phyloP scores from a whole-genome alignment of 1,140 invertebrate species.

The Zophobas atratus region DNA sequence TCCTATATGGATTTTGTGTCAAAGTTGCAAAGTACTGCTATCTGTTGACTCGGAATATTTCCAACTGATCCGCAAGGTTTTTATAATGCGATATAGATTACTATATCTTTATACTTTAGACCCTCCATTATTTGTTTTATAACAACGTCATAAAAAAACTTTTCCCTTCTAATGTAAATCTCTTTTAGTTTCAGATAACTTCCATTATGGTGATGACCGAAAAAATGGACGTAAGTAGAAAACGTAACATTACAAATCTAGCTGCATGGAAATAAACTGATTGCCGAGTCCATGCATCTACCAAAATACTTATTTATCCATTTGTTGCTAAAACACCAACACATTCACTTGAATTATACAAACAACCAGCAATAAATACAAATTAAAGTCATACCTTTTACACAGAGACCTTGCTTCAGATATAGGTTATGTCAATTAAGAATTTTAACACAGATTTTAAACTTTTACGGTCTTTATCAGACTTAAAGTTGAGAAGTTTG shows the following conservation, averaged over 20 bases:
- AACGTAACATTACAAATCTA: slow-evolving; percentile 41
- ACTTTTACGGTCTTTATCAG: too few relatives aligned
- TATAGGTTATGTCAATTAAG: too few relatives aligned
- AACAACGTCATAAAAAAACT: background rate
- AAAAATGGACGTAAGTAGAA: slow-evolving; percentile 22
- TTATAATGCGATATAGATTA: slow-evolving; percentile 22
- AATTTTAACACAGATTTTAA: too few relatives aligned
- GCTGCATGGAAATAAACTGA: slow-evolving; percentile 55
- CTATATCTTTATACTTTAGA: background rate
- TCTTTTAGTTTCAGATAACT: slow-evolving; percentile 34
- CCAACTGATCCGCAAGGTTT: slow-evolving; percentile 16
- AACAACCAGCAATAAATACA: too few relatives aligned
- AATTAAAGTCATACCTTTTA: too few relatives aligned
- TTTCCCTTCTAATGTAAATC: slow-evolving; percentile 28
- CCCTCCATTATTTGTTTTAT: slow-evolving; percentile 4
- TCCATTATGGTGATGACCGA: background rate
- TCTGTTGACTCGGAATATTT: slow-evolving; percentile 30
- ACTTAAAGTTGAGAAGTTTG: too few relatives aligned
- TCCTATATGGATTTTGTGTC: slow-evolving; percentile 55
- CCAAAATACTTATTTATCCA: background rate
- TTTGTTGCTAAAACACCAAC: too few relatives aligned
- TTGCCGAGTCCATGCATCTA: slow-evolving; percentile 53
- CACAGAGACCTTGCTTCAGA: too few relatives aligned
- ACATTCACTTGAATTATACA: too few relatives aligned
- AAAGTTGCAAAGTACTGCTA: slow-evolving; percentile 47